Evolutionary conservation across 2,888 invertebrate genomes (phyloP).

Genomic region (Ectemnius lituratus): DNA sequence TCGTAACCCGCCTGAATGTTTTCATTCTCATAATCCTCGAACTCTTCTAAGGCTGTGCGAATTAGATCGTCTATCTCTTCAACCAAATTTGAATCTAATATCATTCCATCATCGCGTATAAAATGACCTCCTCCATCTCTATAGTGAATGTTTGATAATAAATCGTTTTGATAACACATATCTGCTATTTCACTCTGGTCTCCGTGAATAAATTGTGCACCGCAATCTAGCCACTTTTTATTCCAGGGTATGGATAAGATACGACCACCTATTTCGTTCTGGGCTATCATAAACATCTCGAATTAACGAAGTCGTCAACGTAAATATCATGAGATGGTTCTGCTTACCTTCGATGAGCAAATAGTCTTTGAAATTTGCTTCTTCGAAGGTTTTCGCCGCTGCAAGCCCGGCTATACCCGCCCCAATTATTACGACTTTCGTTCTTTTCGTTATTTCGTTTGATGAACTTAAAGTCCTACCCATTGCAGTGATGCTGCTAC

Average conservation of each 20-base stretch:
- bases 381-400: slow-evolving; percentile 79
- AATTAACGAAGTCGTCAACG: too few species aligned
- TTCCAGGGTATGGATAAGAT: slow-evolving; percentile 78
- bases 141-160: slow-evolving; percentile 78
- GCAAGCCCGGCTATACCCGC: slow-evolving; percentile 82
- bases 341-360: slow-evolving; percentile 79
- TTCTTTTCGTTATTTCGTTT: slow-evolving; percentile 48
- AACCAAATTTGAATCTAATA: slow-evolving; percentile 77
- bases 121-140: slow-evolving; percentile 81
- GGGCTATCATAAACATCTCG: slow-evolving; percentile 69
- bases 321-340: background rate
- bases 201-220: slow-evolving; percentile 84
- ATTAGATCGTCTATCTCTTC: slow-evolving; percentile 79
- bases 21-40: slow-evolving; percentile 73
- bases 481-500: slow-evolving; percentile 42
- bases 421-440: slow-evolving; percentile 80
- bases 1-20: slow-evolving; percentile 37
- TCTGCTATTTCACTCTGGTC: slow-evolving; percentile 79
- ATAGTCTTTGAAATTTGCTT: slow-evolving; percentile 78
- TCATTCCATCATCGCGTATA: slow-evolving; percentile 78
- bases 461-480: slow-evolving; percentile 28
- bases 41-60: slow-evolving; percentile 78
- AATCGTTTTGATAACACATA: slow-evolving; percentile 77
- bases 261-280: slow-evolving; percentile 80
- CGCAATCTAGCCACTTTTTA: slow-evolving; percentile 79